Base-by-base conservation (phyloP, 1,140 invertebrate species). In the Pseudomyrmex cubaensis region DNA sequence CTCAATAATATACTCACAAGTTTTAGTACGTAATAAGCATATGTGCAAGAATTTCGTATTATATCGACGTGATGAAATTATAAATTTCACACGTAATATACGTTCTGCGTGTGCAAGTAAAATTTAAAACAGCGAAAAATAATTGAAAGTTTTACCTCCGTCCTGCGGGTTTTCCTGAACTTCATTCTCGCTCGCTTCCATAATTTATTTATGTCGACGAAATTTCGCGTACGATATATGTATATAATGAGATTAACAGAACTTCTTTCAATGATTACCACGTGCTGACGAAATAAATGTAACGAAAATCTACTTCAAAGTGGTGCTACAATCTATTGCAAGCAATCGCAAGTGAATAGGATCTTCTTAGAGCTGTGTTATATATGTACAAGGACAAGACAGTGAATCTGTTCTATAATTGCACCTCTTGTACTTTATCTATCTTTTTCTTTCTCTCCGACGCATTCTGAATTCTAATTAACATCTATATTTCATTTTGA, bases 91-190 rank as follows among this genome's bases (percentile, higher is more conserved):
- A n/a, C 2, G 15, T 46, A 12, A 10, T 10, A 64, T 56, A 35
- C 75, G 44, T 25, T 1, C 9, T n/a, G 4, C n/a, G 25, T 17
- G 20, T 1, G 54, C 76, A 50, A 35, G 10, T 25, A 66, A 73
- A 77, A 63, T 46, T 62, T 63, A 64, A 76, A 74, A 61, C 12
- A 52, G 44, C 62, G 15, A 25, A 17, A 25, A 70, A 77, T 76
- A 78, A 87, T 67, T 77, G 48, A 84, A 73, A 63, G 78, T 76
- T 82, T 91, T 83, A 93, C 92, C 92, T 88, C 85, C 85, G 75
- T 93, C 92, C 56, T 85, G 83, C 35, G 74, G 61, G 78, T 88
- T 92, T 70, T 92, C 92, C 20, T 88, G 86, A 8, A 25, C 59
- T 82, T 74, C 76, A 67, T 64, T 83, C 76, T 86, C 90, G 74